Evolutionary conservation across 2,888 invertebrate species (phyloP), one percentile per base, ranked within the genome.

Genomic region (Notodonta ziczac): DNA sequence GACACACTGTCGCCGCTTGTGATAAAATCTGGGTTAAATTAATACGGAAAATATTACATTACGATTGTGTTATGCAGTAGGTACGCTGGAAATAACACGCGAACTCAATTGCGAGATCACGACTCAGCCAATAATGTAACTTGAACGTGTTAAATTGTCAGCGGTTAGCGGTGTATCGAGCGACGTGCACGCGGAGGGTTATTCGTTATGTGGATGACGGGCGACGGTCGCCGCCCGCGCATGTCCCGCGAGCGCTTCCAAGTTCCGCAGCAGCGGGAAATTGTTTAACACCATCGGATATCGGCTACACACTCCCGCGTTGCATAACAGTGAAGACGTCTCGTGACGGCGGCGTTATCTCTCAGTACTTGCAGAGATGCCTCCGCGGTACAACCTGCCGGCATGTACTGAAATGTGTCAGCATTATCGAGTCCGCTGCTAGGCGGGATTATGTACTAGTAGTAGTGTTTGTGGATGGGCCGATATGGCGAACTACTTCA

Each of bases 401-500:
- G 73, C 72, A 71, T 76, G 67, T 65, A 72, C 66, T 74, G 69
- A 79, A 77, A 84, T 78, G 73, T 76, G 76, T 75, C 69, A 69
- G 65, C 67, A 60, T 62, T 66, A 73, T 61, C 62, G 60, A 60
- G 60, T 63, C 56, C 56, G 24, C 58, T 58, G 62, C 51, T 62
- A 61, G 69, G 71, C 65, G 63, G 72, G 65, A 60, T 55, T 58
- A 66, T 62, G 63, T 61, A 70, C 61, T 64, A 74, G 76, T 79
- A 64, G 62, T 69, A 80, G 76, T 77, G 80, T 71, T 67, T 66
- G 79, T 77, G 72, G 69, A 73, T 76, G 73, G 71, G 69, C 67
- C 73, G 83, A 73, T 61, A 73, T 96, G 96, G 94, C 96, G 67
- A 95, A 95, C 75, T 96, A 96, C 79, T 96, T 96, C 82, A 94